Evolutionary conservation across 37 sponge, comb jelly and placozoan genomes (phyloP).

Genomic region (Halichondria panicea): DNA sequence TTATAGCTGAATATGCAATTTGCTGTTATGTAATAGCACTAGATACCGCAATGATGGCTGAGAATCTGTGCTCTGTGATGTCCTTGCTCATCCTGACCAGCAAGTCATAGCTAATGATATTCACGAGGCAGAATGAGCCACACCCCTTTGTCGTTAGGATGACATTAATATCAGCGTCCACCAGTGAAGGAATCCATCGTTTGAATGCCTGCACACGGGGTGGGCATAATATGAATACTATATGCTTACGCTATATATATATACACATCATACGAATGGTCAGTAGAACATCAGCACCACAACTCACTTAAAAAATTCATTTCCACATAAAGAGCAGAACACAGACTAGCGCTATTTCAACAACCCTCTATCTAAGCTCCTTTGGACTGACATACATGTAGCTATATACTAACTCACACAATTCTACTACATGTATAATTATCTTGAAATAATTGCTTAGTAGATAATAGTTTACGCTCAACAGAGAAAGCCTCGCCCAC

Average conservation of each 20-base stretch:
- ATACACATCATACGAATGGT: too few species aligned
- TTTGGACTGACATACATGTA: background rate
- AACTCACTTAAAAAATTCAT: too few species aligned
- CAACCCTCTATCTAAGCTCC: too few species aligned
- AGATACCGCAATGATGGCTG: conserved; percentile 74
- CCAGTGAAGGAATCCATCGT: conserved; percentile 78
- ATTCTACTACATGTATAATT: too few species aligned
- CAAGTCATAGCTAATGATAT: conserved; percentile 81
- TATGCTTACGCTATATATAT: background rate
- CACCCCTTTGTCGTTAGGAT: conserved; percentile 24
- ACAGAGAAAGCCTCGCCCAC: background rate
- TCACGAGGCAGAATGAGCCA: conserved; percentile 32
- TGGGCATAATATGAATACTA: background rate
- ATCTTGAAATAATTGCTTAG: background rate
- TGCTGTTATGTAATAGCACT: too few species aligned
- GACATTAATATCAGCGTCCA: conserved; percentile 64
- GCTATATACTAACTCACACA: background rate
- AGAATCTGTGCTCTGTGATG: conserved; percentile 25
- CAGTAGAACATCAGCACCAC: too few species aligned
- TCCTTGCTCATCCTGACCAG: conserved; percentile 29
- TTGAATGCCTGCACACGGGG: conserved; percentile 49
- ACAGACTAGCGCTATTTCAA: too few species aligned
- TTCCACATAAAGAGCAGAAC: too few species aligned
- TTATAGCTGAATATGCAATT: too few species aligned
- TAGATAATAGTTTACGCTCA: background rate